Base-by-base conservation (phyloP, 2,797 vertebrate species). In the Lycodopsis pacificus region DNA sequence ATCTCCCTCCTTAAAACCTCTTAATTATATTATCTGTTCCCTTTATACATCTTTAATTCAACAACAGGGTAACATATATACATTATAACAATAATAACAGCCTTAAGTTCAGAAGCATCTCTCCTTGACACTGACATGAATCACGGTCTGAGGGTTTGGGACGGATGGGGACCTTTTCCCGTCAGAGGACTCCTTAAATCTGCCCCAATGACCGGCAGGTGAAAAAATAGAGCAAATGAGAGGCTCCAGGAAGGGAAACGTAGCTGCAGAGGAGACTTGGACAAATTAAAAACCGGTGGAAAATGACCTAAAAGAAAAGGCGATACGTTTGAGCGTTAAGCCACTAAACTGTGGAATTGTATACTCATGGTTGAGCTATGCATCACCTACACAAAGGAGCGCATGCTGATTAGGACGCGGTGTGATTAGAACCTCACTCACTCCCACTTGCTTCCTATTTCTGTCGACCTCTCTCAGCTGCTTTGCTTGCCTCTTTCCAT, bases 221-320 rank as follows among this genome's bases (percentile, higher is more conserved):
- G 86, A 91, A 94, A 90, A 91, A 92, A 93, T 82, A 93, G 62
- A 89, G 77, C 57, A 82, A 83, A 85, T n/a, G 42, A 89, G 69
- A 78, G 46, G 79, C 74, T 85, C 78, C 32, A n/a, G 46, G 61
- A 80, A 65, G 67, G 76, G 22, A 86, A 87, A 78, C 36, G 0
- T 65, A 72, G 80, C 56, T 51, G 57, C 13, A 88, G 74, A 70
- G 32, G 54, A 80, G 78, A 69, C 80, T 63, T 72, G 58, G 46
- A 76, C 51, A 56, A 83, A 85, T 87, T 78, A 66, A 80, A 88
- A 89, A 71, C 15, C 4, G 5, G 61, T 85, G 88, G 88, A 92
- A 93, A 91, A 79, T 70, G 32, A 80, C 44, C 68, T 64, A 15
- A 73, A 54, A 77, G 63, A 84, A 80, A 56, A 74, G 73, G 34